Base-by-base conservation (phyloP, 2,888 invertebrate genomes). In the Candidula unifasciata region DNA sequence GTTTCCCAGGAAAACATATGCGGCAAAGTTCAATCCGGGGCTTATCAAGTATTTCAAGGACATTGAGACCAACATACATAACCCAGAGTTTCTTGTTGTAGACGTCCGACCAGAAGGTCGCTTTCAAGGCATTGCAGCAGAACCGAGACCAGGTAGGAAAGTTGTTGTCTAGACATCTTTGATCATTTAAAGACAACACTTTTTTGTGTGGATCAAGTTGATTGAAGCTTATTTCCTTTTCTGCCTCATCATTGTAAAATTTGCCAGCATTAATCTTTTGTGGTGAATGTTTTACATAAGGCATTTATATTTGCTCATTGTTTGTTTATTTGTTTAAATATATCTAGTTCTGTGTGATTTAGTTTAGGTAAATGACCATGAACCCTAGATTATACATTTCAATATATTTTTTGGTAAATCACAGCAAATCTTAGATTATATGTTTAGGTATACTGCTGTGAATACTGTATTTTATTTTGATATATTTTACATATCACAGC, bases 91-190 rank as follows among this genome's bases (percentile, higher is more conserved):
- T 84, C 87, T 89, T 64, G 71, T 93, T 8, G 85, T 92, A 33
- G 93, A 93, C 90, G 92, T 92, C 13, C 88, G 93, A 74, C 79
- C 92, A 24, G 64, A 88, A 27, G 92, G 90, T 2, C 86, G 93
- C 73, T 93, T 93, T 86, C 77, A 89, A 66, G 93, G 93, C 16
- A 89, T 85, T 60, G 88, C 86, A 5, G 91, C 92, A 35, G 93
- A 93, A 87, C 93, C 93, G 27, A 89, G 92, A 83, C 82, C 89
- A 86, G 92, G 93, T 93, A 80, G 16, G 21, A 33, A 27, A 27
- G 8, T n/a, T 79, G 30, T 60, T 16, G 21, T n/a, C 21, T 60
- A 24, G n/a, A 60, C 5, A 24, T 24, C 5, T n/a, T 24, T 21
- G 21, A 24, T 60, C 3, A n/a, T 60, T n/a, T 60, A 21, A 13